phyloP scores from a whole-genome alignment of 1,140 invertebrate species.

The Nixonia krombeini region DNA sequence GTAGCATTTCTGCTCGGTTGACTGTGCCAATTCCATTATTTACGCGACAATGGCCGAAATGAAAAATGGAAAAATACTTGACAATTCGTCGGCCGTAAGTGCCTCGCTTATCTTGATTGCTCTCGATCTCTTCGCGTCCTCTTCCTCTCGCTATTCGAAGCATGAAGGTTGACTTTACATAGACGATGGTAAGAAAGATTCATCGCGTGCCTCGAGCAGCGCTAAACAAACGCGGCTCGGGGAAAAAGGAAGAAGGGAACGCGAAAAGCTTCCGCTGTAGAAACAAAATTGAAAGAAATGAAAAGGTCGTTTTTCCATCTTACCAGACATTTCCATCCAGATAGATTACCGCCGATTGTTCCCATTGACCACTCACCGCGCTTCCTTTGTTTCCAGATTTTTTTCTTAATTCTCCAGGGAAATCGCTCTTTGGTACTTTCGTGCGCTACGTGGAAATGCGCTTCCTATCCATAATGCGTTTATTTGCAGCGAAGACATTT shows the following conservation, averaged over 20 bases:
- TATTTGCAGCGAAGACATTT: too few relatives aligned
- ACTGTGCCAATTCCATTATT: too few relatives aligned
- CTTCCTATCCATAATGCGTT: too few relatives aligned
- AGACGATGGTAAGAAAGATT: constrained; percentile 41
- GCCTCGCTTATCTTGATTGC: constrained; percentile 44
- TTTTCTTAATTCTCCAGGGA: constrained; percentile 32
- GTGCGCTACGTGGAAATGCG: constrained; percentile 37
- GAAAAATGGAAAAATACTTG: constrained; percentile 22
- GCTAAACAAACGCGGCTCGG: constrained; percentile 38
- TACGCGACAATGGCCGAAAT: constrained; percentile 7
- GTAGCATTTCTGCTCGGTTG: too few relatives aligned
- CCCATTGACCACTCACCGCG: constrained; percentile 42
- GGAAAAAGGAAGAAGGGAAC: constrained; percentile 19
- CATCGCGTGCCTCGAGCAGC: constrained; percentile 37
- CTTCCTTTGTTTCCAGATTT: constrained; percentile 40
- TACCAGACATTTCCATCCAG: constrained; percentile 46
- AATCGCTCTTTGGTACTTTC: constrained; percentile 32
- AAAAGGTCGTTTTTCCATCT: constrained; percentile 41
- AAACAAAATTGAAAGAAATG: constrained; percentile 48
- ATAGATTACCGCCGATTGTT: constrained; percentile 48
- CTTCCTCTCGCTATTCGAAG: constrained; percentile 27
- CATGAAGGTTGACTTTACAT: constrained; percentile 45
- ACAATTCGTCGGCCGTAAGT: constrained; percentile 30
- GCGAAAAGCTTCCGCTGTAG: constrained; percentile 29
- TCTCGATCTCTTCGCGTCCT: constrained; percentile 43